A percentile compares a stretch with the other conserved stretches of the same genome.
Evolutionary conservation across 2,113 vertebrate genomes (phyloP).

Genomic region (Erpornis zantholeuca): DNA sequence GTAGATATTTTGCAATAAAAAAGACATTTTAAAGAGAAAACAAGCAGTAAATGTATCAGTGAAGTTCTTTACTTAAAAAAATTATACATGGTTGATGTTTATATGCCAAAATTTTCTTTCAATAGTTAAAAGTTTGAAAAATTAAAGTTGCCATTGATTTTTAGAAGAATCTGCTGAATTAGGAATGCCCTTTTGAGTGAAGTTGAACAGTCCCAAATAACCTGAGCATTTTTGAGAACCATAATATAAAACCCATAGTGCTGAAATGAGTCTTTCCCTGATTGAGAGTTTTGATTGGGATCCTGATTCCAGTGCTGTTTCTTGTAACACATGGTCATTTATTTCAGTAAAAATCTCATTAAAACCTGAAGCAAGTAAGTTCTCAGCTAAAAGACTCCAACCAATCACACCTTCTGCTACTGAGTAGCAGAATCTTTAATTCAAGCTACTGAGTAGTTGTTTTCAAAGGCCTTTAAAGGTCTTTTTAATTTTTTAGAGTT

Average conservation of each 20-base stretch:
- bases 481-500: not conserved
- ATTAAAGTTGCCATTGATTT: not conserved
- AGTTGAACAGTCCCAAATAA: not conserved
- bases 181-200: not conserved
- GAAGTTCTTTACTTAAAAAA: not conserved
- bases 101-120: not conserved
- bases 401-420: not conserved
- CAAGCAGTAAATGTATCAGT: not conserved
- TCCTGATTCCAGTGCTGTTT: not conserved
- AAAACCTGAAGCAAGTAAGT: not conserved
- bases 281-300: not conserved
- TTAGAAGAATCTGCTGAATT: not conserved
- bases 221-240: not conserved
- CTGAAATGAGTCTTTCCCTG: not conserved
- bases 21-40: not conserved
- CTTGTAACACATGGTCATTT: rapidly evolving
- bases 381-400: not conserved
- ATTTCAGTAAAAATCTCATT: not conserved
- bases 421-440: not conserved
- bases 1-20: not conserved
- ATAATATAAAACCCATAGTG: not conserved
- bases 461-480: not conserved
- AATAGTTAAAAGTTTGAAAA: not conserved
- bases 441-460: not conserved
- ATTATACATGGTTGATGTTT: not conserved